Conservation (phyloP, 2,797 vertebrate species). For the Chelon labrosus region DNA sequence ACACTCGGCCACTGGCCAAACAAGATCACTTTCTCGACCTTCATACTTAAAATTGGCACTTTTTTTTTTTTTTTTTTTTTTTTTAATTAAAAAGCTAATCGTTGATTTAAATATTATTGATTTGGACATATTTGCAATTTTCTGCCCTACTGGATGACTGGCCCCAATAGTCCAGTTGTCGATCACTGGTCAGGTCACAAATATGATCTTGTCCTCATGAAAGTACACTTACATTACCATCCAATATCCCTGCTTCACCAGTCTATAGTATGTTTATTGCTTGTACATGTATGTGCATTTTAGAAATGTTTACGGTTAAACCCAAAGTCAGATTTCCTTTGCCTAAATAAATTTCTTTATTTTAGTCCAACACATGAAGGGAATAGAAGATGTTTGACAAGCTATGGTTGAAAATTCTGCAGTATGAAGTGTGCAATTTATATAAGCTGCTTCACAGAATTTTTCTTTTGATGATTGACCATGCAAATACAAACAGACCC, state of each 20-base stretch:
- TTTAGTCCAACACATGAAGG: neutral
- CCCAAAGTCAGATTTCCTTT: too few relatives aligned
- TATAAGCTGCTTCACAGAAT: neutral
- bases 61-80: neutral
- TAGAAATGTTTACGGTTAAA: neutral
- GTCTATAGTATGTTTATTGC: neutral
- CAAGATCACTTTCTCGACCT: conserved; percentile 9
- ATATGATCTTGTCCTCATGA: neutral
- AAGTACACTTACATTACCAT: too few relatives aligned
- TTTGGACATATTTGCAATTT: neutral
- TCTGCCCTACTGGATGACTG: neutral
- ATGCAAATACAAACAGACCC: neutral
- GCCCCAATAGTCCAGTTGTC: neutral
- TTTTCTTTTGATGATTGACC: conserved; percentile 1
- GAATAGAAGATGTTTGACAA: neutral
- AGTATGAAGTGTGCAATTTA: neutral
- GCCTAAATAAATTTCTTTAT: neutral
- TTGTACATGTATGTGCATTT: neutral
- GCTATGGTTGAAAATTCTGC: neutral
- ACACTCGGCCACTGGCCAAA: conserved; percentile 11
- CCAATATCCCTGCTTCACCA: too few relatives aligned
- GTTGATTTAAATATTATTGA: neutral
- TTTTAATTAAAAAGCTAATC: neutral
- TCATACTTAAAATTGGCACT: neutral
- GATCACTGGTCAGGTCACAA: neutral